phyloP scores from a whole-genome alignment of 2,797 vertebrate genomes.

The Eulemur mongoz region DNA sequence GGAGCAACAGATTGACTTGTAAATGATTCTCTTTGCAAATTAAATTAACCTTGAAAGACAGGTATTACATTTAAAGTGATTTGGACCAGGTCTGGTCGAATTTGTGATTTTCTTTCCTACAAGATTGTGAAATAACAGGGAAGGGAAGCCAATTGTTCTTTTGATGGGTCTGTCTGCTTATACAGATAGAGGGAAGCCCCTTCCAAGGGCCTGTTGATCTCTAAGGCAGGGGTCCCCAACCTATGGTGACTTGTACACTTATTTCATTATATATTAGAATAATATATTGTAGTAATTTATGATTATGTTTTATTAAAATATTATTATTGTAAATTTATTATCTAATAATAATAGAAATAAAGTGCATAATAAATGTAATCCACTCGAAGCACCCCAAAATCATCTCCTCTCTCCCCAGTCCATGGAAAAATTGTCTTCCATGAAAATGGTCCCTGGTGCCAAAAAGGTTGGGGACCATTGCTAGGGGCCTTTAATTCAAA shows the following conservation, averaged over 20 bases:
- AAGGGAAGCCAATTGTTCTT: not conserved
- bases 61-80: not conserved
- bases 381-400: no score
- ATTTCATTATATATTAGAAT: no score
- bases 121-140: not conserved
- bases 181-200: not conserved
- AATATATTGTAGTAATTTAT: no score
- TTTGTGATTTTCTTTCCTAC: not conserved
- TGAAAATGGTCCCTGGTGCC: no score
- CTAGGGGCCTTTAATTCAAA: not conserved
- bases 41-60: not conserved
- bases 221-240: not conserved
- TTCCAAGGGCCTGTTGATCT: not conserved
- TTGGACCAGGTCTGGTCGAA: not conserved
- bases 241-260: no score
- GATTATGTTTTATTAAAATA: no score
- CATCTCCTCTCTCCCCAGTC: no score
- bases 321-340: no score
- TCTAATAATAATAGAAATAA: no score
- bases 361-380: no score
- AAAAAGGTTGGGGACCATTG: no score
- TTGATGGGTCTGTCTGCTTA: not conserved
- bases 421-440: no score
- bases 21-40: not conserved
- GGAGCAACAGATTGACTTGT: not conserved